Evolutionary conservation across 2,113 vertebrate genomes (phyloP), one percentile per base, ranked within the genome.

Genomic region (Alligator sinensis): DNA sequence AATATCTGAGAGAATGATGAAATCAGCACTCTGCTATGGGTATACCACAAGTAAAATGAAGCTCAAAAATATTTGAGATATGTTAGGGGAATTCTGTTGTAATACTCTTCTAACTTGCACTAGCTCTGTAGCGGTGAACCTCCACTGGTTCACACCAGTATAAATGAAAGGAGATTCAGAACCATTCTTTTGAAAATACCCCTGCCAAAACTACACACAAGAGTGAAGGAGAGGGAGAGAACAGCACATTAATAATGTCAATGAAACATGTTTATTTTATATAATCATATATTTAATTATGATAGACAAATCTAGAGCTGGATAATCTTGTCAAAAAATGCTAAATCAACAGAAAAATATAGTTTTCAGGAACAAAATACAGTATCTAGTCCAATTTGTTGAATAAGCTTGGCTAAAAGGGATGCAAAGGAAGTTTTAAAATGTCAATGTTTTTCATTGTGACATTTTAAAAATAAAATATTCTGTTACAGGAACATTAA

Each of bases 221-320:
- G 55, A 59, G 47, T 47, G 54, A 66, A 82, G n/a, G 82, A 80
- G 55, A 60, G 63, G 78, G 70, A 91, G 12, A 68, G 25, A 74
- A 90, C 13, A 93, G 54, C 19, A 2, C 74, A 58, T 94, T 93
- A 63, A 92, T 77, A 64, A 61, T 90, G 84, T 86, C 68, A 84
- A 18, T 68, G 84, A 86, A 77, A 95, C 5, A n/a, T 88, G 8
- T 92, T 78, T 79, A 91, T 68, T 96, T 96, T 54, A 92, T 92
- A 87, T 89, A 87, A 94, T 77, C 92, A 84, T 13, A 68, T 14
- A 91, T 90, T 77, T 81, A 93, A 85, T 93, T 93, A 34, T 25
- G 75, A 17, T 59, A 86, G 77, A 80, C 74, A 74, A 34, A 77
- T 89, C 63, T 87, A 38, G 28, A 83, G 22, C 38, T 81, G 7